Evolutionary conservation across 2,797 vertebrate genomes (phyloP), one percentile per base, ranked within the genome.

Genomic region (Hippocampus kuda): DNA sequence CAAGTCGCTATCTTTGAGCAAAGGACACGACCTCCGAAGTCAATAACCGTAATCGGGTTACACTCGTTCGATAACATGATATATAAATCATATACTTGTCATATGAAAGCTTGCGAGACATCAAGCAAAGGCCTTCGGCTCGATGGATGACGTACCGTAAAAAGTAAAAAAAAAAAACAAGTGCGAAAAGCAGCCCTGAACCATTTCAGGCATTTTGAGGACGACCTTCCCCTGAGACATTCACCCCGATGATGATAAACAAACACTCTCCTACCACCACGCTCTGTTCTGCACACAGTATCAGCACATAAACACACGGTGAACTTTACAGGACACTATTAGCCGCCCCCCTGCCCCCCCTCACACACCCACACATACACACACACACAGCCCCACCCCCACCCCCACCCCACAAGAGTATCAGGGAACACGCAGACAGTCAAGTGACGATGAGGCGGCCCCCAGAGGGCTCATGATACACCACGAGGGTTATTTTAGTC

Each of bases 261-360:
- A 66, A 72, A 66, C 74, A 67, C 72, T 71, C 72, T 78, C 68
- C 75, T 57, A 62, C 76, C 67, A 62, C 41, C 63, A 65, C 63
- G 20, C 63, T 46, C 63, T 65, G 24, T 49, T 27, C 24, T 49
- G 63, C 63, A 65, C 63, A 73, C 75, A 63, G 63, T 68, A 77
- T 80, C 78, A 78, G 72, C 41, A 22, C 61, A 74, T 68, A 73
- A 71, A 56, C 75, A 74, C 60, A 59, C 42, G 9, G 72, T 88
- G 84, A 88, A 79, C 86, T 85, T 86, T 79, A 76, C 68, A 75
- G 80, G 71, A 79, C 67, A 59, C 70, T 75, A 77, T 79, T 78
- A 68, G 69, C 16, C 30, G 1, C 57, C 22, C 51, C 10, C 72
- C 57, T 63, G 30, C 30, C 3, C 30, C 4, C 30, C 4, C 34